phyloP scores from a whole-genome alignment of 2,113 vertebrate species.

The Oryzias celebensis region DNA sequence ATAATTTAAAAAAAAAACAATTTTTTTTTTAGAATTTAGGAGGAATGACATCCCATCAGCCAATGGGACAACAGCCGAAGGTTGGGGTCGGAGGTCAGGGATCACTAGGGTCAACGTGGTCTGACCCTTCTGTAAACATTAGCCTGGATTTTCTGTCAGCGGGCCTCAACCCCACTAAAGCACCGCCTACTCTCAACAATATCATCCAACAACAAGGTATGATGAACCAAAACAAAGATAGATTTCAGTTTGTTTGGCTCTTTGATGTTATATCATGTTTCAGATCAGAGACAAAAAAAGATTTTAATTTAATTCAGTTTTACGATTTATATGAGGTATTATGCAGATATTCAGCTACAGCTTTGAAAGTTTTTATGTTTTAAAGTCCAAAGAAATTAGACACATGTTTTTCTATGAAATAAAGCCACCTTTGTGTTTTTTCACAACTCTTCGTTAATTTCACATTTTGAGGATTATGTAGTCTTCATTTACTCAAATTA shows the following conservation, averaged over 20 bases:
- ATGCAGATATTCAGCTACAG: too few relatives aligned
- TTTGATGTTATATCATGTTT: background rate
- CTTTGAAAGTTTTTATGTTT: too few relatives aligned
- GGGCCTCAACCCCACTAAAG: constrained; percentile 91
- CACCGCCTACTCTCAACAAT: constrained; percentile 90
- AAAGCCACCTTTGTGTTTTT: too few relatives aligned
- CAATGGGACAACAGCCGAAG: constrained; percentile 64
- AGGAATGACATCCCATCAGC: constrained; percentile 81
- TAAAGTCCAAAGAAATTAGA: too few relatives aligned
- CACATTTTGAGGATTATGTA: too few relatives aligned
- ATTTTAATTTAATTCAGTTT: too few relatives aligned
- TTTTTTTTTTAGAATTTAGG: constrained; percentile 74
- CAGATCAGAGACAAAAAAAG: too few relatives aligned
- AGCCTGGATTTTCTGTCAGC: constrained; percentile 95
- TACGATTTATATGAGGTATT: too few relatives aligned
- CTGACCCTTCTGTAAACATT: constrained; percentile 98
- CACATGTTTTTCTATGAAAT: too few relatives aligned
- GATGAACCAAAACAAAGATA: background rate
- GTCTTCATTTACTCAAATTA: too few relatives aligned
- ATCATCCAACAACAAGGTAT: constrained; percentile 97
- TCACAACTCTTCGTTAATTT: too few relatives aligned
- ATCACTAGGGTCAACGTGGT: constrained; percentile 92
- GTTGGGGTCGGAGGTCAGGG: constrained; percentile 82
- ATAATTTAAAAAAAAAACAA: too few relatives aligned
- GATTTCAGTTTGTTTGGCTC: background rate